Evolutionary conservation across 2,797 vertebrate genomes (phyloP), one percentile per base, ranked within the genome.

Genomic region (Coracias cyanogaster): DNA sequence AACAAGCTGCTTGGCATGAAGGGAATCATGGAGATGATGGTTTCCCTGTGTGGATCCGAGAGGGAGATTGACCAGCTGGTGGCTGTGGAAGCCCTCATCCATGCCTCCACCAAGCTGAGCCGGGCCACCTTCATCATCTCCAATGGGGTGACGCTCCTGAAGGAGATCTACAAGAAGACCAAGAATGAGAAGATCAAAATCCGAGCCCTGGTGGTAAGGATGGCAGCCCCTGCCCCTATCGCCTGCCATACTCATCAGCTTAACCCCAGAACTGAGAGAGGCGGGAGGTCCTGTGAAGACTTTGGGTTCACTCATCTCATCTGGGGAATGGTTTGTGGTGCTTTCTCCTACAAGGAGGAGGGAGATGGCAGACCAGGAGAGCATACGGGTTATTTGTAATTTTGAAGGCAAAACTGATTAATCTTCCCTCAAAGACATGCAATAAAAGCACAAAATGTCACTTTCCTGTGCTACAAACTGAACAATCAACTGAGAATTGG

Each of bases 1-100:
- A 99, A 99, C 71, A 96, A 98, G 64, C 96, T 99, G 28, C 98
- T 99, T 26, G 99, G 99, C 71, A 97, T 97, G 86, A 99, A 99
- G 93, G 99, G 99, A 1, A 98, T 99, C 82, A 99, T 99, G 99
- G 99, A 99, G 96, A 99, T 99, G 99, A 99, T 99, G 99, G 99
- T 99, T n/a, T 99, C 99, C 0, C 98, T 99, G 81, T 99, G 99
- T 11, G 98, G 98, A 67, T 99, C 99, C 0, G 99, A 99, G 71
- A 98, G 99, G 1, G 99, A 99, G 97, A 98, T 99, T n/a, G 99
- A 99, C 96, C 99, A 99, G 98, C 97, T 99, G 97, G 99, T 99
- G 79, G 99, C 99, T 0, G 98, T 99, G 92, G 99, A 99, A 97
- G 99, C 99, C 7, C 98, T 99, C 92, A 99, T 99, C 94, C 99